These are phyloP conservation scores for Epicauta chinensis DNA, from an alignment of 1,140 invertebrate species.

Conservation along the genomic window DNA sequence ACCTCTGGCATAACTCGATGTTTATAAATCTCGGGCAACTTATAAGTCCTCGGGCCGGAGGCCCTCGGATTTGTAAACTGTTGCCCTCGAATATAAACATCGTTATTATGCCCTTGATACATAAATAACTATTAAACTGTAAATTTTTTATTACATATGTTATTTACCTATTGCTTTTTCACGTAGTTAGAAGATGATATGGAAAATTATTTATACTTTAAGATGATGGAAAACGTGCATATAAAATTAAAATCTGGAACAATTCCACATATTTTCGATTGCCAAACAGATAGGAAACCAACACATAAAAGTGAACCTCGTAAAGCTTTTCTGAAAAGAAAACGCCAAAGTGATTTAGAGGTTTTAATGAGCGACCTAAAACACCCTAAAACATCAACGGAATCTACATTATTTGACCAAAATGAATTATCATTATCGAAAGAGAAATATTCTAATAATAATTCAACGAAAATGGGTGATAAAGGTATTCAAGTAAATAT, in stretches of 20 bases:
- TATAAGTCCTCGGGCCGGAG: too few relatives aligned
- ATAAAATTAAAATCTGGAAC: background rate
- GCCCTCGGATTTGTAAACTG: too few relatives aligned
- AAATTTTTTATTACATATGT: background rate
- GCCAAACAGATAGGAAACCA: background rate
- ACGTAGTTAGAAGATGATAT: background rate
- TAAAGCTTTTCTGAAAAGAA: background rate
- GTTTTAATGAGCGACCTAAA: background rate
- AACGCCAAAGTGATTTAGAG: background rate
- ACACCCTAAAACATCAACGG: background rate
- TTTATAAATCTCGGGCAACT: too few relatives aligned
- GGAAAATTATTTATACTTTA: background rate
- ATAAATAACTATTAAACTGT: too few relatives aligned
- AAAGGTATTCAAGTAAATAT: background rate
- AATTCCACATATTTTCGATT: background rate
- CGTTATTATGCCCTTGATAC: too few relatives aligned
- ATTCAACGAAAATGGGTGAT: background rate
- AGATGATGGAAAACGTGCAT: background rate
- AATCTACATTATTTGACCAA: background rate
- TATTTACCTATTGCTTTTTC: background rate
- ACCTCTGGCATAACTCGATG: too few relatives aligned
- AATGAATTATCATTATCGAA: background rate
- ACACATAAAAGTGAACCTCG: background rate
- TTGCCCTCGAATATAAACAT: too few relatives aligned
- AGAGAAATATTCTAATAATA: background rate